phyloP scores from a whole-genome alignment of 2,113 vertebrate species.

The Halichoeres trimaculatus region DNA sequence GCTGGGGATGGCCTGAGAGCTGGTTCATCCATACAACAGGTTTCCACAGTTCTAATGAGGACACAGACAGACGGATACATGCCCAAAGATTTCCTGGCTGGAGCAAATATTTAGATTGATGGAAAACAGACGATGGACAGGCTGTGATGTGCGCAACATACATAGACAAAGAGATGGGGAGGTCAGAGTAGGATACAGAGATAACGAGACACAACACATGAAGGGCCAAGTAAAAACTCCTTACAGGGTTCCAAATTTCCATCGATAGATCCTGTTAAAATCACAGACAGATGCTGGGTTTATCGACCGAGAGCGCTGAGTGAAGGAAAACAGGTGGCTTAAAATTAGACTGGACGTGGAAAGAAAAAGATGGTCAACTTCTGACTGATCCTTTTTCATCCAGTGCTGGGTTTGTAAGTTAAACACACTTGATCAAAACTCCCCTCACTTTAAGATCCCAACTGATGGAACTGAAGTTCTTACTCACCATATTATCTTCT shows the following conservation, averaged over 20 bases:
- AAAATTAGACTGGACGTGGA: conserved; percentile 1
- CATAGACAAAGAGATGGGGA: neutral
- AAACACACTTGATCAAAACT: too few relatives aligned
- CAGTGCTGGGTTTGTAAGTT: too few relatives aligned
- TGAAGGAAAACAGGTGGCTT: conserved; percentile 4
- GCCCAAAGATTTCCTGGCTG: neutral
- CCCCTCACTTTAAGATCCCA: too few relatives aligned
- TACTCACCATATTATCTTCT: too few relatives aligned
- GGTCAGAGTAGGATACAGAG: neutral
- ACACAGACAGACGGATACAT: conserved; percentile 9
- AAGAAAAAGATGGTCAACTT: neutral
- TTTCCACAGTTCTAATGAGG: conserved; percentile 16
- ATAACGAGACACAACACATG: neutral
- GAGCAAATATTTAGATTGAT: neutral
- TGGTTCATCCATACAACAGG: conserved; percentile 38
- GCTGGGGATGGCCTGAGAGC: conserved; percentile 37
- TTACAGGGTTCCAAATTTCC: neutral
- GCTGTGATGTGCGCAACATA: neutral
- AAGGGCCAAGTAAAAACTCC: neutral
- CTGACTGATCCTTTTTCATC: too few relatives aligned
- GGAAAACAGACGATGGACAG: neutral
- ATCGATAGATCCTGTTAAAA: conserved; percentile 23
- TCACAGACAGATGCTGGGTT: conserved; percentile 1
- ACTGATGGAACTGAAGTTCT: too few relatives aligned
- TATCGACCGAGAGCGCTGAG: neutral